Conservation (phyloP, 2,888 invertebrate genomes). For the Drosophila engyochracea region DNA sequence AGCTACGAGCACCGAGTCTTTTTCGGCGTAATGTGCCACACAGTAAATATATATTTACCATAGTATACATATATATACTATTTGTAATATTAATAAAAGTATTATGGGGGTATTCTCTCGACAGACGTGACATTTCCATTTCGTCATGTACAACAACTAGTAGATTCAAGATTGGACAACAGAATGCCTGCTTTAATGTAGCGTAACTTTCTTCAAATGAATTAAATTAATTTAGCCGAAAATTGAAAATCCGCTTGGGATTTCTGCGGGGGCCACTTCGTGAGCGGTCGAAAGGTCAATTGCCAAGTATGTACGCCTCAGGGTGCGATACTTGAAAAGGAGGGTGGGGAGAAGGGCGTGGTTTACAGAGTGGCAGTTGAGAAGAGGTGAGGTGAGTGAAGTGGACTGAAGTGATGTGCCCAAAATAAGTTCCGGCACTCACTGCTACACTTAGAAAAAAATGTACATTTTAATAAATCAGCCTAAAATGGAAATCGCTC, state of each 20-base stretch:
- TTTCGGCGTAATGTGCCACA: slow-evolving; percentile 13
- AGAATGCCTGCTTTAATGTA: slow-evolving; percentile 58
- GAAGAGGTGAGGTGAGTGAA: not conserved
- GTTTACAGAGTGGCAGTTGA: not conserved
- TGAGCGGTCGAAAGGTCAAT: slow-evolving; percentile 75
- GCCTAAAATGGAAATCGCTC: not conserved
- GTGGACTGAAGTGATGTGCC: slow-evolving; percentile 4
- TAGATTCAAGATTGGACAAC: slow-evolving; percentile 1
- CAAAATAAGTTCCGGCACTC: slow-evolving; percentile 47
- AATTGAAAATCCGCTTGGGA: slow-evolving; percentile 72
- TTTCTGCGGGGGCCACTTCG: slow-evolving; percentile 59
- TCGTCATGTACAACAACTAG: slow-evolving; percentile 2
- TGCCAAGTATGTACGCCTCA: slow-evolving; percentile 31
- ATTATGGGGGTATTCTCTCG: not conserved
- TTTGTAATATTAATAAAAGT: not conserved
- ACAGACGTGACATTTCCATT: slow-evolving; percentile 34
- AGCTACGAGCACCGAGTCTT: slow-evolving; percentile 1
- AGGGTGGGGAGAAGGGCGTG: not conserved
- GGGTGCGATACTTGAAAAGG: slow-evolving; percentile 4
- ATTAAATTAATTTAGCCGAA: slow-evolving; percentile 76
- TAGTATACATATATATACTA: not conserved
- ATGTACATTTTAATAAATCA: not conserved
- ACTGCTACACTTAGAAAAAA: not conserved
- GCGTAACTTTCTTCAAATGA: slow-evolving; percentile 58
- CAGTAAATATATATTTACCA: not conserved